Base-by-base conservation (phyloP, 1,140 invertebrate genomes). In the Papilio polyxenes region DNA sequence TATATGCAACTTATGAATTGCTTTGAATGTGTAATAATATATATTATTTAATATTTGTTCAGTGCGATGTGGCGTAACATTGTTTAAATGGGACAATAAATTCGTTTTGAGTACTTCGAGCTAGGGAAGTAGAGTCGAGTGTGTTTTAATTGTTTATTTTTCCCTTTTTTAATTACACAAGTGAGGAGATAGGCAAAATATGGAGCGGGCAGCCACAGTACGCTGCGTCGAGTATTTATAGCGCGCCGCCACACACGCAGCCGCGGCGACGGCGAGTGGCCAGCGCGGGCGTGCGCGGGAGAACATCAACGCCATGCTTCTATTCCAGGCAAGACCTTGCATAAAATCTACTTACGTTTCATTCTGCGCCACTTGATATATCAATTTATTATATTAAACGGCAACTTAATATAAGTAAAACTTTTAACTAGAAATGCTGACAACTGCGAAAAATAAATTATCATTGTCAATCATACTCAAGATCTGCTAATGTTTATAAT, bases 301-400 rank as follows among this genome's bases (percentile, higher is more conserved):
- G 89, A 90, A 84, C 86, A 82, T 78, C 82, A 83, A 82, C 82
- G 84, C 87, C 83, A 48, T 48, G 40, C 59, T 88, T 88, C 89
- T 91, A 89, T 90, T 90, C 87, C 87, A 88, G 88, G 87, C 87
- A 86, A 83, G 87, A 91, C 89, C 90, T 91, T 91, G 89, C 86
- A 85, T 85, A 82, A 81, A 82, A 74, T 82, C 82, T 79, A 37
- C 76, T 62, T 81, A 56, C 62, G 48, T 48, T 53, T 81, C 31
- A 75, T 44, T 80, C 49, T 72, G 69, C 79, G 40, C 74, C 48
- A 65, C 65, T 51, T 77, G 44, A 20, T 53, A 23, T 40, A 23
- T 53, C 1, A 62, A 62, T 20, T 65, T 65, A 23, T 65, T 31
- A 31, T 31, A 4, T 13, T 7, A 20, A 62, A 9, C 7, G 6